Conservation (phyloP, 2,113 vertebrate species). For the Paramormyrops kingsleyae region DNA sequence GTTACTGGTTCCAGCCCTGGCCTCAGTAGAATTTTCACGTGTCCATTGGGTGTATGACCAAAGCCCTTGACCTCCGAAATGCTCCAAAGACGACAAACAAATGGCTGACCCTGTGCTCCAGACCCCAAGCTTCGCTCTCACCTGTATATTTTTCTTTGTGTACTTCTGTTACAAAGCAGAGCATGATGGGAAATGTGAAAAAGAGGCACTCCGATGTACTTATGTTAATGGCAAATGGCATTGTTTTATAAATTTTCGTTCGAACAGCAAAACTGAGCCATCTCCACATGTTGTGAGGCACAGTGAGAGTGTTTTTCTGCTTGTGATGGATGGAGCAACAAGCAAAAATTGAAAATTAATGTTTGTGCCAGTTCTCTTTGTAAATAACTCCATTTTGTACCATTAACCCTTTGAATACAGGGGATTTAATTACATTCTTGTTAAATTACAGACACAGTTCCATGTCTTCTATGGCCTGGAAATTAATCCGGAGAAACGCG, state of each 20-base stretch:
- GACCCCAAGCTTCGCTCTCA: neutral
- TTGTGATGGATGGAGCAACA: neutral
- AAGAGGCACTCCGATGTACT: neutral
- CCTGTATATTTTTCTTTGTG: neutral
- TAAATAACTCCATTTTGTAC: neutral
- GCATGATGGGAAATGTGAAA: neutral
- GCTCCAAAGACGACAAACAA: neutral
- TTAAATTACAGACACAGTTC: neutral
- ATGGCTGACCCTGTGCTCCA: neutral
- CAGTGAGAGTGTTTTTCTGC: neutral
- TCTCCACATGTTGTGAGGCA: neutral
- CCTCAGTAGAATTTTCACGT: neutral
- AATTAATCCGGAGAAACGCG: neutral
- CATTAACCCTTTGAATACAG: neutral
- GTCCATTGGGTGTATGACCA: neutral
- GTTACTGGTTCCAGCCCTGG: neutral
- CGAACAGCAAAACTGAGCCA: neutral
- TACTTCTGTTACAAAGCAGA: neutral
- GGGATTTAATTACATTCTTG: neutral
- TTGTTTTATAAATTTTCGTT: neutral
- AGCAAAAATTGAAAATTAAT: neutral
- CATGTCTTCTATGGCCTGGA: neutral
- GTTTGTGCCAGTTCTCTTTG: neutral
- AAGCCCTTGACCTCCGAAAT: constrained; percentile 18
- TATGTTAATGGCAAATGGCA: neutral